Base-by-base conservation (phyloP, 2,113 vertebrate species). In the Scomber colias region DNA sequence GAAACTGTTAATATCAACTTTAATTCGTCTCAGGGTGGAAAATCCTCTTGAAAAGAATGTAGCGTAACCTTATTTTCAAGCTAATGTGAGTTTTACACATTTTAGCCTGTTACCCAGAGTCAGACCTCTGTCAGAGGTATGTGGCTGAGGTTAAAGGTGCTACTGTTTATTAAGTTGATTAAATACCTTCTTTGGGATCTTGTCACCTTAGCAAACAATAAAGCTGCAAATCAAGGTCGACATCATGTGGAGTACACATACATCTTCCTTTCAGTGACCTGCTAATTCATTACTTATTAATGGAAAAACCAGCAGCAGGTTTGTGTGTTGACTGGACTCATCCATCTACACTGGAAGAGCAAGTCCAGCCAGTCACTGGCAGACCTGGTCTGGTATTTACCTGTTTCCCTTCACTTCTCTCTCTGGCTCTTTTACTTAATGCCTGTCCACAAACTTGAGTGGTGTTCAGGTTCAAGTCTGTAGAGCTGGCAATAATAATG, bases 261-360 rank as follows among this genome's bases (percentile, higher is more conserved):
- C 14, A 27, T 84, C 56, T 49, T 57, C 45, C 75, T 11, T 27
- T 79, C 46, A 4, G 75, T 17, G 15, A 54, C 44, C 44, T 27
- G 54, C 21, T 71, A 53, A 70, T 73, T 62, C 19, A 55, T 84
- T 16, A 78, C 73, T 71, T 53, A 79, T 81, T 71, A 62, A 10
- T 27, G 13, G 48, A 68, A 59, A 67, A 81, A 56, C 15, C 78
- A 62, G 71, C 46, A 35, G 77, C 21, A 6, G 60, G 6, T 66
- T 77, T 88, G 55, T 87, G 88, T 80, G 77, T 24, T 62, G 6
- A 35, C 46, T 57, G 72, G 79, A 49, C 44, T 78, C 64, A 71
- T 89, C 66, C 50, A 31, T 90, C 82, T 65, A 12, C 35, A 11
- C 30, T 27, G 3, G 11, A 66, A 13, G 55, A 67, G 24, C 17